Conservation (phyloP, 1,140 invertebrate genomes). For the Tetramorium alpestre region DNA sequence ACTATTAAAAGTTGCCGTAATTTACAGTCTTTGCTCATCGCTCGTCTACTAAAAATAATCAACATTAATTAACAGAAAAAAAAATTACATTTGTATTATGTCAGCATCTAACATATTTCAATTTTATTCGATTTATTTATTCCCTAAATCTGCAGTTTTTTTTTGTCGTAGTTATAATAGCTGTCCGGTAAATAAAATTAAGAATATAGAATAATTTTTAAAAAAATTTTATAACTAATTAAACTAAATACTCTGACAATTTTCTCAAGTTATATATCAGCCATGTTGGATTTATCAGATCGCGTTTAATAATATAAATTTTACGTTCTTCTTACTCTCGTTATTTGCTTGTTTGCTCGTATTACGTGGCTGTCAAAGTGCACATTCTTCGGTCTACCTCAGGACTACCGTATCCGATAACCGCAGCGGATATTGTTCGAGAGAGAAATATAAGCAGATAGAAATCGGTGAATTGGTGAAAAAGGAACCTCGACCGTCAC, state of each 20-base stretch:
- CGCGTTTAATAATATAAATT: not conserved
- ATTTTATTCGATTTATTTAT: not conserved
- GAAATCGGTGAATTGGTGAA: slow-evolving; percentile 16
- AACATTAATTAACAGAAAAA: not conserved
- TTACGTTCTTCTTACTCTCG: not conserved
- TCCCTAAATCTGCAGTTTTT: not conserved
- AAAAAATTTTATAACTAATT: not conserved
- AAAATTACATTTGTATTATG: not conserved
- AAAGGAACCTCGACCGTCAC: not conserved
- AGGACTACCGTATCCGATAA: slow-evolving; percentile 8
- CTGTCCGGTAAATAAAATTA: not conserved
- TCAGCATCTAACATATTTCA: not conserved
- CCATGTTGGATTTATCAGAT: not conserved
- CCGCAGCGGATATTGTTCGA: not conserved
- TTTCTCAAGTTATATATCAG: not conserved
- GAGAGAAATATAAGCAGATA: slow-evolving; percentile 25
- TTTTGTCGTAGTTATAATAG: not conserved
- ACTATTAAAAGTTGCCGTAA: not conserved
- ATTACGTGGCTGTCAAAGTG: not conserved
- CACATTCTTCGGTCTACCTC: not conserved
- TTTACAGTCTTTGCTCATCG: not conserved
- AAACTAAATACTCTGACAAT: not conserved
- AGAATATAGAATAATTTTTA: not conserved
- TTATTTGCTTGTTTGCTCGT: not conserved
- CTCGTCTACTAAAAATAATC: not conserved